Conservation (phyloP, 2,888 invertebrate genomes). For the Urechis unicinctus region DNA sequence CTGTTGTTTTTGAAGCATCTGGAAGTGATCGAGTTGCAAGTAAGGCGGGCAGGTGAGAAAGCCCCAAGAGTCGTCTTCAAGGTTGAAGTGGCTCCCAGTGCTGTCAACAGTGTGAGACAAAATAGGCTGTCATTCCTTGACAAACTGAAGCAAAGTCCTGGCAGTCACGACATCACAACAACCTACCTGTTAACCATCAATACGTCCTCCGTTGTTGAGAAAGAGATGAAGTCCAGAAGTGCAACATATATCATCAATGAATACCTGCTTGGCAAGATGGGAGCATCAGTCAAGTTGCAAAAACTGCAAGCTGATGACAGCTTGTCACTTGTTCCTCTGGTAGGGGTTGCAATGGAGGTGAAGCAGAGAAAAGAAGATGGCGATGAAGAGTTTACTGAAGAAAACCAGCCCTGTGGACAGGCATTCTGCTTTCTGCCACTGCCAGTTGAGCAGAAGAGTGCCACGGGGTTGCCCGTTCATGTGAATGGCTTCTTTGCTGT, state of each 20-base stretch:
- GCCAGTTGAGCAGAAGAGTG: conserved; percentile 35
- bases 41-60: background rate
- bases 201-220: background rate
- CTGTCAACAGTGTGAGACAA: background rate
- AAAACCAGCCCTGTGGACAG: conserved; percentile 25
- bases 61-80: background rate
- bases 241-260: conserved; percentile 20
- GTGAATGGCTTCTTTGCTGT: conserved; percentile 43
- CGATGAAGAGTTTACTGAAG: background rate
- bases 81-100: conserved; percentile 1
- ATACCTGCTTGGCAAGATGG: conserved; percentile 15
- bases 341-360: conserved; percentile 24
- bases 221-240: background rate
- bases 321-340: conserved; percentile 23
- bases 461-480: conserved; percentile 41
- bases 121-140: conserved; percentile 1
- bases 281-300: conserved; percentile 9
- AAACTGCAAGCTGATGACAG: conserved; percentile 9
- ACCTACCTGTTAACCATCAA: conserved; percentile 12
- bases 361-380: too few species aligned
- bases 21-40: conserved; percentile 14
- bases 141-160: background rate
- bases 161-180: conserved; percentile 5
- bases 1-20: conserved; percentile 36
- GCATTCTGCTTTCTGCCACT: conserved; percentile 43